Conservation (phyloP, 2,888 invertebrate genomes). For the Serripes groenlandicus region DNA sequence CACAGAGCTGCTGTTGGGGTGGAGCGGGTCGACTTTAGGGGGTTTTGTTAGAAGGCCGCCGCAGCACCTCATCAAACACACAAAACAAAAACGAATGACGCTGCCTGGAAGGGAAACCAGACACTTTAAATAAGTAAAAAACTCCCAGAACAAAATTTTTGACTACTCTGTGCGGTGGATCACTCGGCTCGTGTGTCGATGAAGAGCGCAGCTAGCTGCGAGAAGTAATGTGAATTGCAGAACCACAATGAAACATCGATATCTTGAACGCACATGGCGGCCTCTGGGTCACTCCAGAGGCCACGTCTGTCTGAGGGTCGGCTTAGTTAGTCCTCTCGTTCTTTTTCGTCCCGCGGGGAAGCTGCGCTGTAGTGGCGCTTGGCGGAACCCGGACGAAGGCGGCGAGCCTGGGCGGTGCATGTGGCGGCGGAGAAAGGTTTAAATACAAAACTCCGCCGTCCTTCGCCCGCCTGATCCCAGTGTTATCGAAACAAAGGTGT, state of each 20-base stretch:
- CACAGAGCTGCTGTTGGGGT: neutral
- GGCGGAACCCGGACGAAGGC: neutral
- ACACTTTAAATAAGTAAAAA: neutral
- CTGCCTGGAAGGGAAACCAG: neutral
- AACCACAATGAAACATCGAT: conserved; percentile 88
- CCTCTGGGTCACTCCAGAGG: conserved; percentile 85
- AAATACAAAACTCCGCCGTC: neutral
- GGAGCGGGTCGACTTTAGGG: too few species aligned
- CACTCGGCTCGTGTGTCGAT: conserved; percentile 89
- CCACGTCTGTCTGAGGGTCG: conserved; percentile 86
- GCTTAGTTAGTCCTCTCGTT: conserved; percentile 8
- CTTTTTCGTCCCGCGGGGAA: too few species aligned
- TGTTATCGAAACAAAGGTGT: neutral
- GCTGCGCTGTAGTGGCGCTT: too few species aligned
- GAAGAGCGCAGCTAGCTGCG: conserved; percentile 89
- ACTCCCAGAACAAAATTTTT: neutral
- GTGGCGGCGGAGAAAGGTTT: neutral
- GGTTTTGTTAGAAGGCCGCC: neutral
- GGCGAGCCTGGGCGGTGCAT: neutral
- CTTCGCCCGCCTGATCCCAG: neutral
- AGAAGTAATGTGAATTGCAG: conserved; percentile 87
- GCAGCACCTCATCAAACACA: neutral
- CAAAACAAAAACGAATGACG: neutral
- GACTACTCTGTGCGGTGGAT: conserved; percentile 85
- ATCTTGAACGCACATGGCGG: conserved; percentile 90